Percentiles rank a stretch among this genome's conserved stretches.
Conservation (phyloP, 2,113 vertebrate species). For the Taurulus bubalis region DNA sequence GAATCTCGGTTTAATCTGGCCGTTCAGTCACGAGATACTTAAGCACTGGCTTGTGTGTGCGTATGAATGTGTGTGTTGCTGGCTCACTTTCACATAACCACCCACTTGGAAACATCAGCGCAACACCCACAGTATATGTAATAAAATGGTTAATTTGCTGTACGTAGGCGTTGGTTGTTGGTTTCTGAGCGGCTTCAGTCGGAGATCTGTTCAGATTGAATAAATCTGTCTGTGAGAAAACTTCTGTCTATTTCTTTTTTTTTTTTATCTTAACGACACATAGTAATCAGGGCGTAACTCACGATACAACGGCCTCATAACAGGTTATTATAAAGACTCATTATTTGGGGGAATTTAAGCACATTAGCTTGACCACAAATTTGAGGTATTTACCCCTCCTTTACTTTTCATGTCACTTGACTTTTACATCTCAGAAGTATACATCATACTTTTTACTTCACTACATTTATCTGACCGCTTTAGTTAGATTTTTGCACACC, state of each 20-base stretch:
- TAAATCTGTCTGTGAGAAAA: slow-evolving; percentile 55
- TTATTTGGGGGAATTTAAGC: not conserved
- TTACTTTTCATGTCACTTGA: too few relatives aligned
- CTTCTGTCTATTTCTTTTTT: not conserved
- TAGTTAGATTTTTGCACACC: not conserved
- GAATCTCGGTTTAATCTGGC: not conserved
- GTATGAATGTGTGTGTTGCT: slow-evolving; percentile 4
- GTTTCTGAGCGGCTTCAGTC: slow-evolving; percentile 23
- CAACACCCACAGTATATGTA: slow-evolving; percentile 22
- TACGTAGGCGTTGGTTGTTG: slow-evolving; percentile 28
- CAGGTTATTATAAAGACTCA: not conserved
- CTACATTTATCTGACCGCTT: not conserved
- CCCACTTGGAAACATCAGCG: slow-evolving; percentile 9
- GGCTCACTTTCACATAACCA: slow-evolving; percentile 23
- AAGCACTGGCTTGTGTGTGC: slow-evolving; percentile 27
- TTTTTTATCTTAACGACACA: not conserved
- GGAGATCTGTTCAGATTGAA: slow-evolving; percentile 32
- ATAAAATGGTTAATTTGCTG: slow-evolving; percentile 29
- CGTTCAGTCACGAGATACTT: not conserved
- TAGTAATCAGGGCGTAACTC: not conserved
- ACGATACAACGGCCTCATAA: not conserved
- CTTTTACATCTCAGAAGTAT: not conserved
- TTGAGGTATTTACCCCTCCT: not conserved
- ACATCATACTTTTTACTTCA: not conserved
- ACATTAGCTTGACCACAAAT: not conserved